Evolutionary conservation across 1,140 invertebrate species (phyloP), one percentile per base, ranked within the genome.

Genomic region (Psix sp.): DNA sequence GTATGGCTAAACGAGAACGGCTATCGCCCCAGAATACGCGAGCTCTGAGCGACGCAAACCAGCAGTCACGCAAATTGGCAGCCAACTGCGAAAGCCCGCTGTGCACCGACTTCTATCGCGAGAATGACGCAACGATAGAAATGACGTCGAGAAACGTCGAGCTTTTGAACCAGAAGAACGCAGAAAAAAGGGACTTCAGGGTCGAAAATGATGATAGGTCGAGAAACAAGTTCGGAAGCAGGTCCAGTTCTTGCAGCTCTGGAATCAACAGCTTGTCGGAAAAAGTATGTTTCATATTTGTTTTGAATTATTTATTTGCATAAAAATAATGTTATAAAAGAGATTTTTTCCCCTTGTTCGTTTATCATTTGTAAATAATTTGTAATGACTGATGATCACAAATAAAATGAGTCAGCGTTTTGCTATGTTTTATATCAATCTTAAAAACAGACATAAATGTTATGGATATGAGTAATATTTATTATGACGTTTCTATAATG

Each of bases 121-220:
- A 85, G n/a, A 79, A 78, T 29, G 82, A 78, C 6, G 79, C 83
- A 2, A 86, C 84, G 9, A 86, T 87, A 45, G 86, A 86, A 35
- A 87, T 87, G 86, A 87, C 86, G 26, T 86, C 86, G 40, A 80
- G 80, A 45, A 87, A 87, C 60, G 85, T 86, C 1, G 83, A 87
- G 54, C 65, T 86, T 18, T 21, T 86, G n/a, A 86, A 85, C 33
- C 77, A 82, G 3, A 80, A 81, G 6, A 87, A 87, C 51, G 80
- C 80, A 14, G 83, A 80, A 49, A 83, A 77, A 60, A 71, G 70
- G 20, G 46, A 46, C 33, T 16, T 70, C 46, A 60, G 39, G 11
- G 43, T 40, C 10, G 31, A 74, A 29, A 9, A 36, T 39, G 51
- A 74, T 4, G 57, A 73, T 0, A 77, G 62, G 33, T 24, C 40